Conservation (phyloP, 2,797 vertebrate species). For the Myotis daubentonii region DNA sequence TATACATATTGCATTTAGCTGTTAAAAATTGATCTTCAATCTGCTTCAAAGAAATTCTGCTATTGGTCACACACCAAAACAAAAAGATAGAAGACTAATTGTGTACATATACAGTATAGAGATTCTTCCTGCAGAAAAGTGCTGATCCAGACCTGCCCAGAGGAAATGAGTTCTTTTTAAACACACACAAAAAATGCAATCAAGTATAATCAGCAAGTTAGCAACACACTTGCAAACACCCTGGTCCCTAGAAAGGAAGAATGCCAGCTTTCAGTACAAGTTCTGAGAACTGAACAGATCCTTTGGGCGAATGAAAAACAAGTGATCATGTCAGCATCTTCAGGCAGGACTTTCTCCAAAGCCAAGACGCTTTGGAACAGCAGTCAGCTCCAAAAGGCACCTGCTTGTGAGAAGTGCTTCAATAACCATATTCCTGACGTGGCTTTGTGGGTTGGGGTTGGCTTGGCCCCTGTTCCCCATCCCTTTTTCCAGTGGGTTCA, state of each 20-base stretch:
- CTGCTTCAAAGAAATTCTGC: conserved; percentile 73
- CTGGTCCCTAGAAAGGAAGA: conserved; percentile 75
- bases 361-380: conserved; percentile 24
- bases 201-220: conserved; percentile 78
- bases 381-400: conserved; percentile 56
- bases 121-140: conserved; percentile 62
- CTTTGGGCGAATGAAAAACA: conserved; percentile 60
- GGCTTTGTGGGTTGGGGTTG: neutral
- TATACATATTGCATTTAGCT: conserved; percentile 77
- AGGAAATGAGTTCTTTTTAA: conserved; percentile 76
- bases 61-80: neutral
- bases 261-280: conserved; percentile 58
- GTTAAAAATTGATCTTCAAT: conserved; percentile 76
- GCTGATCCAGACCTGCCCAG: conserved; percentile 75
- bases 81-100: conserved; percentile 67
- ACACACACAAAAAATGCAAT: conserved; percentile 67
- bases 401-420: conserved; percentile 51
- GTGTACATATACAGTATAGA: conserved; percentile 67
- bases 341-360: conserved; percentile 66
- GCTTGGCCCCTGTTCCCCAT: neutral
- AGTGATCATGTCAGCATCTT: conserved; percentile 73
- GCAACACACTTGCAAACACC: conserved; percentile 75
- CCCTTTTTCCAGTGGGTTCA: neutral
- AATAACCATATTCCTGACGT: neutral
- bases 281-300: conserved; percentile 71